Conservation (phyloP, 2,888 invertebrate genomes). For the Thymelicus acteon region DNA sequence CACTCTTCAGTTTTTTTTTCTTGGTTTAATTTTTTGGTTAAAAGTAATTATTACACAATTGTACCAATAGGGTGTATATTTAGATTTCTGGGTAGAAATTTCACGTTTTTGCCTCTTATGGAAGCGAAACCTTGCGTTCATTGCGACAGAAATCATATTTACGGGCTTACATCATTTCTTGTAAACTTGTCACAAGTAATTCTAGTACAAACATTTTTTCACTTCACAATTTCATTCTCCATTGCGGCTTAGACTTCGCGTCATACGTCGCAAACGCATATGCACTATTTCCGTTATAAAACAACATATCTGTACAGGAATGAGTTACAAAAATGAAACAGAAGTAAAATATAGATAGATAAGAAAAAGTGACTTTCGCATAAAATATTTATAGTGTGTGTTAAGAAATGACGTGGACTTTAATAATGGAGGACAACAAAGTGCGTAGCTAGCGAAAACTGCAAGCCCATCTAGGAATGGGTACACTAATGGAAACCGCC, state of each 20-base stretch:
- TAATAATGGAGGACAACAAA: conserved; percentile 57
- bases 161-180: too few species aligned
- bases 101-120: not conserved
- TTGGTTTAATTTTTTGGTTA: too few species aligned
- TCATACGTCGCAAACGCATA: conserved; percentile 52
- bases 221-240: not conserved
- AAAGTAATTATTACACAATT: too few species aligned
- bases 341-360: not conserved
- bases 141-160: too few species aligned
- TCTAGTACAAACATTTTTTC: not conserved
- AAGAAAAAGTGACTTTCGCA: conserved; percentile 4
- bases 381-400: not conserved
- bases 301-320: conserved; percentile 6
- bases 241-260: not conserved
- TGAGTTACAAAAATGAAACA: not conserved
- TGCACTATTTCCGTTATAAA: conserved; percentile 3
- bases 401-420: conserved; percentile 31
- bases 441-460: conserved; percentile 57
- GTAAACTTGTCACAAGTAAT: not conserved
- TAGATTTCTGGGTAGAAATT: too few species aligned
- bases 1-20: too few species aligned
- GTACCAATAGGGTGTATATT: too few species aligned
- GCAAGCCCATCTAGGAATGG: conserved; percentile 75
- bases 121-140: not conserved
- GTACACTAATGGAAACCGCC: conserved; percentile 80